Conservation (phyloP, 1,140 invertebrate genomes). For the Pygmarrhopalites habei region DNA sequence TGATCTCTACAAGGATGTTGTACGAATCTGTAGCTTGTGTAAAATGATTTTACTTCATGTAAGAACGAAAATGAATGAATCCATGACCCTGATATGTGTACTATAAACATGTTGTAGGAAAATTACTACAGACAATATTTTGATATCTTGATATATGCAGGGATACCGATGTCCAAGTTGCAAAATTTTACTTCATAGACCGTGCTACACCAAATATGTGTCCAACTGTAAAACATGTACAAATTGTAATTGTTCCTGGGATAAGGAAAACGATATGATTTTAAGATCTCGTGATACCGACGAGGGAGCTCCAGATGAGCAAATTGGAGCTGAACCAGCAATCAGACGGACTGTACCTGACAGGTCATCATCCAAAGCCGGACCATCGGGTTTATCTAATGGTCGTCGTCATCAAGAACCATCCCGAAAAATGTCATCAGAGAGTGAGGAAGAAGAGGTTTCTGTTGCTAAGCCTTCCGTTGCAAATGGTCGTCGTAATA, state of each 20-base stretch:
- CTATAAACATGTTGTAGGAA: neutral
- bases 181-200: neutral
- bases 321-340: neutral
- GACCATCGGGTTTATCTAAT: no score
- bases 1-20: conserved; percentile 20
- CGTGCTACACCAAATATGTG: neutral
- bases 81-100: neutral
- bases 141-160: neutral
- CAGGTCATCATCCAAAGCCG: no score
- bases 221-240: neutral
- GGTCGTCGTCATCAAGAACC: no score
- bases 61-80: neutral
- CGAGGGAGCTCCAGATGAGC: neutral
- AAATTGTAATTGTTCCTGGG: neutral
- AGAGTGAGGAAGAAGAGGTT: no score
- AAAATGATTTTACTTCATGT: conserved; percentile 24
- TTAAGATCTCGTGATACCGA: neutral
- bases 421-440: no score
- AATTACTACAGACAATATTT: neutral
- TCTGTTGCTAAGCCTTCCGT: no score
- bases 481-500: no score
- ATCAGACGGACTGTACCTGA: no score
- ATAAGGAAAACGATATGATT: neutral
- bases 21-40: conserved; percentile 17
- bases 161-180: conserved; percentile 3